Percentiles rank a stretch among this genome's conserved stretches.
Conservation (phyloP, 1,140 invertebrate genomes). For the Physella acuta region DNA sequence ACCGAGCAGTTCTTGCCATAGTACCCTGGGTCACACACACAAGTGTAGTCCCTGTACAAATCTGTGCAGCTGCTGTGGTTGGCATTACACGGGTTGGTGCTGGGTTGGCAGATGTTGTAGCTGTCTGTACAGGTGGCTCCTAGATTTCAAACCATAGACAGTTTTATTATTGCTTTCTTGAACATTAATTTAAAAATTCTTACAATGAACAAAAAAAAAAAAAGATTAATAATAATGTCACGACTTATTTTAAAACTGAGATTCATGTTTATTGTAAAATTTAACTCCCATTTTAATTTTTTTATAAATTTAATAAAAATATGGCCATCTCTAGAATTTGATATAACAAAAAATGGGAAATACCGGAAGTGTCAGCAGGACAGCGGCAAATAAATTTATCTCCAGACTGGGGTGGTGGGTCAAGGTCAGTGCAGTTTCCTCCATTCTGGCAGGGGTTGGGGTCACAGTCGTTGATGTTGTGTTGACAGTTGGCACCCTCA, state of each 20-base stretch:
- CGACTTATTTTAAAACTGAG: no score
- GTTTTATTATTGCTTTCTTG: background rate
- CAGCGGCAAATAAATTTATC: conserved; percentile 31
- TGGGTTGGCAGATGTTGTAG: background rate
- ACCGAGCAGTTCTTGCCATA: conserved; percentile 33
- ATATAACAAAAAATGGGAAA: no score
- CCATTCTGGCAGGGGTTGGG: conserved; percentile 37
- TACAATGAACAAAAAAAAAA: no score
- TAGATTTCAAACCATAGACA: background rate
- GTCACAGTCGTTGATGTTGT: conserved; percentile 36
- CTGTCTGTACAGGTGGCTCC: conserved; percentile 8
- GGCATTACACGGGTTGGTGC: conserved; percentile 10
- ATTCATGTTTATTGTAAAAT: no score
- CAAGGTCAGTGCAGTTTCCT: conserved; percentile 21
- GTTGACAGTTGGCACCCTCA: conserved; percentile 32
- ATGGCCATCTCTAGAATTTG: no score
- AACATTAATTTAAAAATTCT: no score
- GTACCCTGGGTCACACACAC: conserved; percentile 31
- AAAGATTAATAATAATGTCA: no score
- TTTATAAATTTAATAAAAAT: no score
- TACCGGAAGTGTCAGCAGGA: conserved; percentile 17
- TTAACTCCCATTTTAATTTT: no score
- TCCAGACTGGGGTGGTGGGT: conserved; percentile 14
- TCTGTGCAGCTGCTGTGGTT: conserved; percentile 13
- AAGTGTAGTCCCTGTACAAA: conserved; percentile 17